These are phyloP conservation scores for Champsocephalus esox DNA, from an alignment of 2,797 vertebrate genomes.

Conservation along the genomic window DNA sequence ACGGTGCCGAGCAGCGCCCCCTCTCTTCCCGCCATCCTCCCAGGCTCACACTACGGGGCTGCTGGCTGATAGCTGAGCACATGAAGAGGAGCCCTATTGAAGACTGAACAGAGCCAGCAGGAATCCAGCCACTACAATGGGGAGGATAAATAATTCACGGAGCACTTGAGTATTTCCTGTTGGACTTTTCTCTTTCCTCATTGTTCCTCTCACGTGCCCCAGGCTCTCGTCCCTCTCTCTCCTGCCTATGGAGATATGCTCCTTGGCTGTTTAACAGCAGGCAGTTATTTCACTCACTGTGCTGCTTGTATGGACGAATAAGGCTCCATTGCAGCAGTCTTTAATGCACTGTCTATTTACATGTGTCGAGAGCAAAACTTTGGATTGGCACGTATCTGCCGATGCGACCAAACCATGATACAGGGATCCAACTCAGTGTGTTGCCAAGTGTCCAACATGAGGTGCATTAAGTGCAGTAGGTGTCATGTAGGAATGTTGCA, in stretches of 20 bases:
- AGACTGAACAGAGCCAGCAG: constrained; percentile 48
- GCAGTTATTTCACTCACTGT: constrained; percentile 43
- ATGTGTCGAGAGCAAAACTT: neutral
- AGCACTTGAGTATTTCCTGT: constrained; percentile 73
- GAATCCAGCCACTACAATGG: constrained; percentile 62
- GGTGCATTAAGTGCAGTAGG: too few relatives aligned
- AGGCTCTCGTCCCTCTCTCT: constrained; percentile 45
- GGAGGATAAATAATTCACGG: constrained; percentile 70
- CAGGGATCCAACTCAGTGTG: too few relatives aligned
- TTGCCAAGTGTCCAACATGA: too few relatives aligned
- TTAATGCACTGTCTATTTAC: constrained; percentile 36
- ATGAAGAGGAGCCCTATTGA: constrained; percentile 50
- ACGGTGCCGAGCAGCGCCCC: constrained; percentile 17
- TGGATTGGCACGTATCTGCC: too few relatives aligned
- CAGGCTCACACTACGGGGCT: neutral
- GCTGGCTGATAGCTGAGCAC: constrained; percentile 37
- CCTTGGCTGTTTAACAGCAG: constrained; percentile 29
- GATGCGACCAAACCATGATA: too few relatives aligned
- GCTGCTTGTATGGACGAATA: constrained; percentile 48
- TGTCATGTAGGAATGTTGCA: too few relatives aligned
- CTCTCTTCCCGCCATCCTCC: neutral
- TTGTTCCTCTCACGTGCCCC: constrained; percentile 45
- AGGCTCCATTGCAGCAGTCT: constrained; percentile 1
- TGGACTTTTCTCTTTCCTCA: constrained; percentile 54
- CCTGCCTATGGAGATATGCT: constrained; percentile 53